These are phyloP conservation scores for Pseudonaja textilis DNA, from an alignment of 2,113 vertebrate species.

Conservation along the genomic window DNA sequence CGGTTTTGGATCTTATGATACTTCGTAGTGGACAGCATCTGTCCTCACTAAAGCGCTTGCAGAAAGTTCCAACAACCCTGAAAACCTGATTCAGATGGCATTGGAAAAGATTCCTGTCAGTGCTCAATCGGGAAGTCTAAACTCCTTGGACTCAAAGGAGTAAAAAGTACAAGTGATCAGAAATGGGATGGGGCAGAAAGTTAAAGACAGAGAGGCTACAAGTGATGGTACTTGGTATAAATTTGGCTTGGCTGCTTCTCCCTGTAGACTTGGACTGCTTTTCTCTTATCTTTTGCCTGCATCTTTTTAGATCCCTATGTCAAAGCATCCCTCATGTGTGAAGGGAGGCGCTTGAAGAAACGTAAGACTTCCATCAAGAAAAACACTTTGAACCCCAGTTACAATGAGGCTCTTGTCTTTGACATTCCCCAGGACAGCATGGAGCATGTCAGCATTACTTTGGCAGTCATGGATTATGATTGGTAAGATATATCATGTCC, in stretches of 20 bases:
- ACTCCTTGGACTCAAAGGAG: not conserved
- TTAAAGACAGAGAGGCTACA: not conserved
- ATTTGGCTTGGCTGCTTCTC: not conserved
- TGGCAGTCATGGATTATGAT: constrained; percentile 91
- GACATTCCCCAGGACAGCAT: constrained; percentile 91
- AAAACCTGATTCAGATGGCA: not conserved
- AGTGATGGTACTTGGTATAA: not conserved
- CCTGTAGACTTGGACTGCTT: not conserved
- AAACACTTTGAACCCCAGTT: constrained; percentile 90
- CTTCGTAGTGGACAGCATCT: not conserved
- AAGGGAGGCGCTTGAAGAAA: constrained; percentile 89
- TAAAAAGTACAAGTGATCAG: not conserved
- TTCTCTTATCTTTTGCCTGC: not conserved
- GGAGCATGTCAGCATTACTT: constrained; percentile 84
- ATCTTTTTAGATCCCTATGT: constrained; percentile 83
- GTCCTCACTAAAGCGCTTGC: not conserved
- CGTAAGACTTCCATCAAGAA: constrained; percentile 95
- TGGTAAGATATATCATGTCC: constrained; percentile 74
- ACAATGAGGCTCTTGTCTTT: constrained; percentile 91
- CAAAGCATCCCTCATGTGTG: constrained; percentile 90
- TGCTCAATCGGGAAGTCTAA: not conserved
- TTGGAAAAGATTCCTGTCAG: not conserved
- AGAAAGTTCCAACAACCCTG: not conserved
- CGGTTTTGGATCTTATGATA: not conserved
- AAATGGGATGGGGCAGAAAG: not conserved